phyloP scores from a whole-genome alignment of 1,140 invertebrate species.

The Cotesia typhae region DNA sequence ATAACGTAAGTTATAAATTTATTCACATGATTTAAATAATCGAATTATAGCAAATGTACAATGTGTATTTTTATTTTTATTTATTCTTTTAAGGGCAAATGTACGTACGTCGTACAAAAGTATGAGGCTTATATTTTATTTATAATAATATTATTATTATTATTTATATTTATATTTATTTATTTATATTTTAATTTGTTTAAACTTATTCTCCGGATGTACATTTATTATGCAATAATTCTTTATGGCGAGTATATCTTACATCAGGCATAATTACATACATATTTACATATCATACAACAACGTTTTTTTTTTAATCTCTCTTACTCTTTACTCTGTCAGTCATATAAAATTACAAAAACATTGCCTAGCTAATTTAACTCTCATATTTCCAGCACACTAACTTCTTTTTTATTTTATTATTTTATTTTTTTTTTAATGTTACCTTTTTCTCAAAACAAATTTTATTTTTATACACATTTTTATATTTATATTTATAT shows the following conservation, averaged over 20 bases:
- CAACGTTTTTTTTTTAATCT: slow-evolving; percentile 40
- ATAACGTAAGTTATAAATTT: slow-evolving; percentile 68
- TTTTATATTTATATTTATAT: slow-evolving; percentile 31
- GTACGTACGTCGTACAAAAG: slow-evolving; percentile 15
- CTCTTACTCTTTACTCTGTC: slow-evolving; percentile 32
- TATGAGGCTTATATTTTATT: slow-evolving; percentile 3
- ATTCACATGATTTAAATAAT: slow-evolving; percentile 63
- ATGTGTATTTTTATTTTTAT: slow-evolving; percentile 39
- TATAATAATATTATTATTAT: slow-evolving; percentile 12
- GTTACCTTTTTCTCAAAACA: slow-evolving; percentile 30
- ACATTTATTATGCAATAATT: slow-evolving; percentile 37
- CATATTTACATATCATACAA: slow-evolving; percentile 68
- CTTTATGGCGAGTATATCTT: slow-evolving; percentile 59
- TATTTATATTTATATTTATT: neutral
- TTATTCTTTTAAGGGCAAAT: slow-evolving; percentile 16
- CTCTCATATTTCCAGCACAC: slow-evolving; percentile 21
- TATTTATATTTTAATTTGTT: slow-evolving; percentile 36
- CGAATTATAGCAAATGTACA: slow-evolving; percentile 56
- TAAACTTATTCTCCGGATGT: slow-evolving; percentile 38
- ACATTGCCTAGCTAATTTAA: slow-evolving; percentile 59
- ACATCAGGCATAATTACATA: slow-evolving; percentile 64
- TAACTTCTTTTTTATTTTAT: neutral
- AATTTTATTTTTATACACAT: slow-evolving; percentile 38
- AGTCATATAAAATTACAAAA: slow-evolving; percentile 61
- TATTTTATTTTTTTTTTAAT: slow-evolving; percentile 13